Evolutionary conservation across 2,113 vertebrate genomes (phyloP).

Genomic region (Xiphophorus maculatus): DNA sequence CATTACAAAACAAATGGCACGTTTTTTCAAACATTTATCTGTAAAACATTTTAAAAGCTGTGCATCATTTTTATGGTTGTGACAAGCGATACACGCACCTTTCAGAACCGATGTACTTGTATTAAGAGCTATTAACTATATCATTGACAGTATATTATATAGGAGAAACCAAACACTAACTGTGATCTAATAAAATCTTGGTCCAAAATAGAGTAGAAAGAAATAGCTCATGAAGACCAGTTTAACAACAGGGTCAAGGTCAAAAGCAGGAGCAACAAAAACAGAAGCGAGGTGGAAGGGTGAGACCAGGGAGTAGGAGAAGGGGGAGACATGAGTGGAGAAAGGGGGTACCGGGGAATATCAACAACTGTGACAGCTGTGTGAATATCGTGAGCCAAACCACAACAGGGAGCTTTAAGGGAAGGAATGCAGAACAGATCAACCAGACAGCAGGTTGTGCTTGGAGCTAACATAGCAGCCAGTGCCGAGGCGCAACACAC

Average conservation of each 20-base stretch:
- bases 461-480: slow-evolving; percentile 46
- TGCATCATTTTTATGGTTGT: too few species aligned
- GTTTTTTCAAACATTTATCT: too few species aligned
- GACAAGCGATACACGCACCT: too few species aligned
- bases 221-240: slow-evolving; percentile 1
- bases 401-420: slow-evolving; percentile 65
- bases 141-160: background rate
- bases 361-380: slow-evolving; percentile 77
- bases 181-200: background rate
- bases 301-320: slow-evolving; percentile 34
- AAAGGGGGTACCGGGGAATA: slow-evolving; percentile 38
- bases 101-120: too few species aligned
- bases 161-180: slow-evolving; percentile 23
- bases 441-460: slow-evolving; percentile 52
- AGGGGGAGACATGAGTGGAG: slow-evolving; percentile 5
- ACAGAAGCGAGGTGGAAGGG: slow-evolving; percentile 23
- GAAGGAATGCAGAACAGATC: slow-evolving; percentile 77
- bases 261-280: slow-evolving; percentile 38
- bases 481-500: slow-evolving; percentile 39
- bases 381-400: slow-evolving; percentile 58
- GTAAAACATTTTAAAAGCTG: too few species aligned
- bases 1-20: too few species aligned
- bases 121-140: slow-evolving; percentile 2
- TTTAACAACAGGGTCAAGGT: slow-evolving; percentile 42
- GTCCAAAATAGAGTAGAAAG: background rate